Percentiles rank a stretch among this genome's conserved stretches.
These are phyloP conservation scores for Pachymerium ferrugineum DNA, from an alignment of 2,888 invertebrate species.

Conservation along the genomic window DNA sequence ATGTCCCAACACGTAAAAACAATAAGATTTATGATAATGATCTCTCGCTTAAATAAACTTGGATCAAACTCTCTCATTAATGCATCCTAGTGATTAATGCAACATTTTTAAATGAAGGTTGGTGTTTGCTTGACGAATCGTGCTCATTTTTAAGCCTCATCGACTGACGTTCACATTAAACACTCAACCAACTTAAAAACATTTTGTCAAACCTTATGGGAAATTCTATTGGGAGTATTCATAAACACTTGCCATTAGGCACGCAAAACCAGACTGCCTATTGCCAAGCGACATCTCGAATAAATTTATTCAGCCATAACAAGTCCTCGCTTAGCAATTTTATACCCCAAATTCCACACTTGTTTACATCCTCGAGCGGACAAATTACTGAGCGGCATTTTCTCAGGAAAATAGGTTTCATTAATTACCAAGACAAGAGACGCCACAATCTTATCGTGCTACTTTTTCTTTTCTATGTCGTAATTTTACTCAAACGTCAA, in stretches of 20 bases:
- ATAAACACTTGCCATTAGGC: too few species aligned
- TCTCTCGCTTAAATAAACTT: slow-evolving; percentile 25
- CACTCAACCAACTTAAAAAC: neutral
- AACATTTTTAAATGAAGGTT: slow-evolving; percentile 10
- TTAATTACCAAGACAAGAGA: neutral
- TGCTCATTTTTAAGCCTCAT: slow-evolving; percentile 2
- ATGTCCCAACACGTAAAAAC: slow-evolving; percentile 7
- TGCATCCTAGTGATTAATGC: slow-evolving; percentile 19
- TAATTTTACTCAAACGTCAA: neutral
- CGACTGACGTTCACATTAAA: slow-evolving; percentile 2
- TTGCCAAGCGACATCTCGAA: neutral
- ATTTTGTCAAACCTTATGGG: neutral
- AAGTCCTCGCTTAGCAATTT: neutral
- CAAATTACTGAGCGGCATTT: neutral
- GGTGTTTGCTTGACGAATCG: slow-evolving; percentile 5
- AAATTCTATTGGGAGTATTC: neutral
- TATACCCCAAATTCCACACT: neutral
- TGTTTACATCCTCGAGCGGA: neutral
- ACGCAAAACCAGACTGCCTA: too few species aligned
- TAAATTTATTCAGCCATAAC: neutral
- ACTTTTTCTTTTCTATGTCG: neutral
- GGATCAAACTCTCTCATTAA: slow-evolving; percentile 25
- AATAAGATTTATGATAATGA: slow-evolving; percentile 27
- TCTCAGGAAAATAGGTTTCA: neutral
- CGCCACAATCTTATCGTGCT: neutral